phyloP scores from a whole-genome alignment of 1,140 invertebrate species.

The Luehdorfia chinensis region DNA sequence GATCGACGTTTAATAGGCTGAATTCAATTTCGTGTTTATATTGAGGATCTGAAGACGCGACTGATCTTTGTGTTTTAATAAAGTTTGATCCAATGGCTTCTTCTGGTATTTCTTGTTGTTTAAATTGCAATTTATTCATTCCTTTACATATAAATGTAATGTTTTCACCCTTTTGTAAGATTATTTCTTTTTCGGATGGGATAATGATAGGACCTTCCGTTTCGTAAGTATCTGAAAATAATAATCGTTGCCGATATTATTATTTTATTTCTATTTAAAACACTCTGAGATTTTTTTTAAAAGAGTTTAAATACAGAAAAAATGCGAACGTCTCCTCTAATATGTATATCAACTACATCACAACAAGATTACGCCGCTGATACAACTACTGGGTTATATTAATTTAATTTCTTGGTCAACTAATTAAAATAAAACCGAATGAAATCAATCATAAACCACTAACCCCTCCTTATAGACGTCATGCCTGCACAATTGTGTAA shows the following conservation, averaged over 20 bases:
- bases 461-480: no score
- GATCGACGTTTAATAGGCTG: constrained; percentile 59
- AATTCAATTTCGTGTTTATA: constrained; percentile 61
- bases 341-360: no score
- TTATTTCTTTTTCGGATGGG: constrained; percentile 65
- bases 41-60: constrained; percentile 36
- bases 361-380: no score
- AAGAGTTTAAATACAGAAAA: no score
- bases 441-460: no score
- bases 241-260: constrained; percentile 19
- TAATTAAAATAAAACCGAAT: no score
- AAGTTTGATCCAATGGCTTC: constrained; percentile 37
- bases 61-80: constrained; percentile 34
- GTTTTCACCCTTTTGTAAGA: constrained; percentile 64
- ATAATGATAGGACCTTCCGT: constrained; percentile 63
- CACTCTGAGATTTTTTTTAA: no score
- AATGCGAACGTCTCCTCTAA: no score
- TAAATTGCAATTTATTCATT: constrained; percentile 67
- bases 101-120: constrained; percentile 56
- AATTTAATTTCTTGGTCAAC: no score
- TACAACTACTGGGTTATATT: no score
- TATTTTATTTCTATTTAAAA: no score
- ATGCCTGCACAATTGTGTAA: no score
- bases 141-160: constrained; percentile 75
- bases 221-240: constrained; percentile 56